Base-by-base conservation (phyloP, 2,113 vertebrate genomes). In the Panthera uncia region DNA sequence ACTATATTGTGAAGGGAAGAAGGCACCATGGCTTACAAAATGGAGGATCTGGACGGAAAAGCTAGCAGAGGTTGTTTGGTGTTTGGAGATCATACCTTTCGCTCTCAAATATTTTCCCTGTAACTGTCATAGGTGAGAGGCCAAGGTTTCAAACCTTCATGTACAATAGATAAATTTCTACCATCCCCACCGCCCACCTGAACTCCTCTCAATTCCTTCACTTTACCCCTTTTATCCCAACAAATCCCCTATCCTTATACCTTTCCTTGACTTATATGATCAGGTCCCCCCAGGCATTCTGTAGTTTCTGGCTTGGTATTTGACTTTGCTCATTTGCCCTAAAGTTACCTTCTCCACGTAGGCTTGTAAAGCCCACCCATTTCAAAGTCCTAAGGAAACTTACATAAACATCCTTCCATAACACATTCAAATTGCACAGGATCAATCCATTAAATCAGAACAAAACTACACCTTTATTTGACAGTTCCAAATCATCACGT, bases 21-120 rank as follows among this genome's bases (percentile, higher is more conserved):
- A 27, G 6, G 7, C 0, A 15, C 31, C 45, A 2, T 7, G 0
- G 38, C 15, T 94, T 88, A 97, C 84, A 97, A 98, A 97, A 98
- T 98, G 98, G 97, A 98, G 87, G 97, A 14, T 80, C 45, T 91
- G 71, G 61, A 50, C 36, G 0, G 5, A 33, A 27, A 85, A 23
- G 8, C 8, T 33, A n/a, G 12, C 61, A 25, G 41, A 52, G 78
- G 21, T 41, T 25, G n/a, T 55, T 50, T 66, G 79, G 25, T 50
- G 8, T 15, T 7, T 48, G 21, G 66, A 87, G 68, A 74, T 83
- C 16, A 19, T 73, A 48, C 38, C n/a, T 89, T 95, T 78, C 38
- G 8, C 15, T 85, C 38, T 80, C 7, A 82, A 0, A 63, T 69
- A 21, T 78, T 73, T 82, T 33, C 38, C 29, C 66, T 65, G 21